phyloP scores from a whole-genome alignment of 2,797 vertebrate species.

The Perodicticus potto region DNA sequence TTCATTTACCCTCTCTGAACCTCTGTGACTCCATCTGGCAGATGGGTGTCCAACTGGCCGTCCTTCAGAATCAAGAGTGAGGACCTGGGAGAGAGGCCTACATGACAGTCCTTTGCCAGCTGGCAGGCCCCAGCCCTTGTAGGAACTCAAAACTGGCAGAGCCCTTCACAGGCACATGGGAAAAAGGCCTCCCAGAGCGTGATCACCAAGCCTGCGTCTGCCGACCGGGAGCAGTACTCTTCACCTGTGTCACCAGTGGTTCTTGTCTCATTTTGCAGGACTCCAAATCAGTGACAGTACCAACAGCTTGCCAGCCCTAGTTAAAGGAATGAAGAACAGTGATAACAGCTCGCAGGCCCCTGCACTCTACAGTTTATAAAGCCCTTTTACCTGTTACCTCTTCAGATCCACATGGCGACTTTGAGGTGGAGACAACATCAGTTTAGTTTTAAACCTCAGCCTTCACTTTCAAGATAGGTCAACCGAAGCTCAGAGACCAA shows the following conservation, averaged over 20 bases:
- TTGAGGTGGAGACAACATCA: not conserved
- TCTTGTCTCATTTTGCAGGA: accelerated
- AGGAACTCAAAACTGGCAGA: not conserved
- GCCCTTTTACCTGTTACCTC: not conserved
- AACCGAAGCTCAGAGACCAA: not conserved
- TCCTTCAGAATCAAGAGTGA: not conserved
- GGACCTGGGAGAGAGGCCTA: not conserved
- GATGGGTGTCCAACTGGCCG: not conserved
- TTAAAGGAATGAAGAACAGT: not conserved
- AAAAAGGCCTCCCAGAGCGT: accelerated
- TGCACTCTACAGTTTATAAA: too few species aligned
- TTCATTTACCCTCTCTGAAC: not conserved
- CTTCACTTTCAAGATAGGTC: not conserved
- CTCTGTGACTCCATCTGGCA: not conserved
- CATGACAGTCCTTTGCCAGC: accelerated
- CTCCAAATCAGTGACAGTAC: accelerated
- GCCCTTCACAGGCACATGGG: not conserved
- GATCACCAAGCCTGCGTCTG: accelerated
- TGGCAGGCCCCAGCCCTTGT: accelerated
- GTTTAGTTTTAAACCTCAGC: not conserved
- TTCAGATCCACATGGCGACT: not conserved
- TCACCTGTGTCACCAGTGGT: accelerated
- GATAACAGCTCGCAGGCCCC: accelerated
- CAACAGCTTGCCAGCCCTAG: not conserved
- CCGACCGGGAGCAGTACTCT: accelerated